Evolutionary conservation across 1,140 invertebrate genomes (phyloP).

Genomic region (Gryllus bimaculatus): DNA sequence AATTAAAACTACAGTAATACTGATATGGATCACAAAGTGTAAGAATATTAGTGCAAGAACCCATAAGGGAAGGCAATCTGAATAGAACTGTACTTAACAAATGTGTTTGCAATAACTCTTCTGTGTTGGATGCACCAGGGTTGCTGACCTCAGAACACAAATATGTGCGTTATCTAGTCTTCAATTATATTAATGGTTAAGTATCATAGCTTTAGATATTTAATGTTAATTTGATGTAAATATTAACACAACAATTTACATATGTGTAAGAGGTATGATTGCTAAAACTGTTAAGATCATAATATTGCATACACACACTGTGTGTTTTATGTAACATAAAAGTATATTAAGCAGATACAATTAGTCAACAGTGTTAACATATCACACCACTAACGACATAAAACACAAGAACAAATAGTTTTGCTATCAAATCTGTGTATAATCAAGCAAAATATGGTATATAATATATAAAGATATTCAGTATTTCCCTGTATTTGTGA

Average conservation of each 20-base stretch:
- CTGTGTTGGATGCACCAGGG: background rate
- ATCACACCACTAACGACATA: background rate
- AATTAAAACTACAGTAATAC: too few relatives aligned
- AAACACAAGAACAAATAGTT: slow-evolving; percentile 5
- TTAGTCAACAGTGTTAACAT: background rate
- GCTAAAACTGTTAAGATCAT: background rate
- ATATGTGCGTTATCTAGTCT: background rate
- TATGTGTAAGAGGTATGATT: background rate
- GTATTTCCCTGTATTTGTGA: background rate
- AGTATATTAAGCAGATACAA: background rate
- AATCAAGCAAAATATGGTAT: slow-evolving; percentile 5
- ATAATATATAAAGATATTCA: background rate
- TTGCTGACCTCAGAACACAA: background rate
- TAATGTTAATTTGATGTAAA: background rate
- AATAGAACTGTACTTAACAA: background rate
- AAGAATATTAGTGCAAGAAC: too few relatives aligned
- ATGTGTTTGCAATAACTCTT: background rate
- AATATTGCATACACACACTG: background rate
- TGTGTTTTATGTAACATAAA: background rate
- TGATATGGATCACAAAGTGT: too few relatives aligned
- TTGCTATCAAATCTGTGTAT: slow-evolving; percentile 1
- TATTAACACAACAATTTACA: background rate
- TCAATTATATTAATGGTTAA: background rate
- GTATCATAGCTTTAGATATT: background rate
- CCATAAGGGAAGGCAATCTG: background rate